Evolutionary conservation across 2,797 vertebrate genomes (phyloP).

Genomic region (Tinamus major): DNA sequence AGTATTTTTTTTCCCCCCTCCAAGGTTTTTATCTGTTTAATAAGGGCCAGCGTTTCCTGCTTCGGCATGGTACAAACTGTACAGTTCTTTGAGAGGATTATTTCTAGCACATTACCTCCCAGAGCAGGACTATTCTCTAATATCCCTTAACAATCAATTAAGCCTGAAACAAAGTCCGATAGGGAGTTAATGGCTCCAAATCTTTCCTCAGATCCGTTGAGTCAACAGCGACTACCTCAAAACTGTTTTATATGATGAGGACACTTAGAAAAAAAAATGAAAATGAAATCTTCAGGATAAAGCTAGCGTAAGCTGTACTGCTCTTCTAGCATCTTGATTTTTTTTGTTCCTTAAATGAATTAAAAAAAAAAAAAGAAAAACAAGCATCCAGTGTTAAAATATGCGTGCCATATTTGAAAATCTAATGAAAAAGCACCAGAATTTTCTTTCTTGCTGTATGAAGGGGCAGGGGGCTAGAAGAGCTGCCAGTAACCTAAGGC

Average conservation of each 20-base stretch:
- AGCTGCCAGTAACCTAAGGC: neutral
- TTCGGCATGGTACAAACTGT: constrained; percentile 60
- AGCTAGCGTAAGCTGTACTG: neutral
- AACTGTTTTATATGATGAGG: neutral
- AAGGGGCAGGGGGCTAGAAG: rapidly evolving
- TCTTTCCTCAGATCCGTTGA: constrained; percentile 35
- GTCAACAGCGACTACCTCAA: constrained; percentile 11
- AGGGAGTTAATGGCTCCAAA: constrained; percentile 56
- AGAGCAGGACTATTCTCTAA: constrained; percentile 68
- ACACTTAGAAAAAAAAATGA: constrained; percentile 35
- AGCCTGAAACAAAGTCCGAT: constrained; percentile 64
- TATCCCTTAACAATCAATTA: constrained; percentile 82
- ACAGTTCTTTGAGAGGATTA: constrained; percentile 72
- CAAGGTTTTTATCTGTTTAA: constrained; percentile 42
- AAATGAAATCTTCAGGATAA: neutral
- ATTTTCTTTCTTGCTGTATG: neutral
- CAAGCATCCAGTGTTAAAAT: neutral
- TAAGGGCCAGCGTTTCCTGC: constrained; percentile 60
- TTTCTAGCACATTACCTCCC: constrained; percentile 76
- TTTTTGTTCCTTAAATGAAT: neutral
- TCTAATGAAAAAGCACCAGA: neutral
- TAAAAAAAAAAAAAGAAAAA: neutral
- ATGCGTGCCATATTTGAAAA: neutral
- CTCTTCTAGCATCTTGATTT: neutral
- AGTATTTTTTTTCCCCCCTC: neutral